A percentile compares a stretch with the other conserved stretches of the same genome.
These are phyloP conservation scores for Sebastes fasciatus DNA, from an alignment of 2,113 vertebrate genomes.

Conservation along the genomic window DNA sequence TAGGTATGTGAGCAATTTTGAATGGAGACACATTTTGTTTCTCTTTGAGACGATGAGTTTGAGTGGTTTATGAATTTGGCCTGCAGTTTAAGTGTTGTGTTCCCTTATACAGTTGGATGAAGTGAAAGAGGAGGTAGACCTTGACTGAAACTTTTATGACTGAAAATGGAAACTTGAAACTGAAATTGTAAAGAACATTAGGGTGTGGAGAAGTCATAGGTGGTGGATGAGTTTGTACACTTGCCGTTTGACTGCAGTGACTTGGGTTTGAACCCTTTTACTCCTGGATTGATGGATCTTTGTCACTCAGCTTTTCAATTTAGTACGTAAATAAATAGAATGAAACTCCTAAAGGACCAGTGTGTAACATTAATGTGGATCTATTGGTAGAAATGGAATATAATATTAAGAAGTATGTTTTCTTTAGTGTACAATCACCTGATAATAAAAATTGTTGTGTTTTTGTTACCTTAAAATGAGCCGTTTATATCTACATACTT, in stretches of 20 bases:
- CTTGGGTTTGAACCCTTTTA: neutral
- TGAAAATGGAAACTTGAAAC: constrained; percentile 21
- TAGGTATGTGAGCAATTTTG: neutral
- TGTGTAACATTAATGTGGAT: too few relatives aligned
- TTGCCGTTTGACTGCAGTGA: neutral
- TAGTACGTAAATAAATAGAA: neutral
- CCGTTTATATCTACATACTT: too few relatives aligned
- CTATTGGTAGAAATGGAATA: too few relatives aligned
- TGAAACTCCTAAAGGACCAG: neutral
- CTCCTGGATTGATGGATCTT: too few relatives aligned
- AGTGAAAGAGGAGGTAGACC: neutral
- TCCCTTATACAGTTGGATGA: neutral
- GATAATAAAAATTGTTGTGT: too few relatives aligned
- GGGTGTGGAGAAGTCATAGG: neutral
- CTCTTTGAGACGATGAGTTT: constrained; percentile 5
- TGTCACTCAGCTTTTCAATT: too few relatives aligned
- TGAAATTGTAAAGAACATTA: constrained; percentile 1
- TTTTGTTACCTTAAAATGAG: too few relatives aligned
- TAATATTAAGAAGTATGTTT: too few relatives aligned
- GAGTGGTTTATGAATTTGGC: neutral
- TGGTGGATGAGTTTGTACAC: neutral
- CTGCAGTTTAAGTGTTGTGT: constrained; percentile 21
- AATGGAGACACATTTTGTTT: neutral
- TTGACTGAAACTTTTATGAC: constrained; percentile 25
- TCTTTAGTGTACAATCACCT: too few relatives aligned